phyloP scores from a whole-genome alignment of 2,888 invertebrate species.

The Idaea straminata region DNA sequence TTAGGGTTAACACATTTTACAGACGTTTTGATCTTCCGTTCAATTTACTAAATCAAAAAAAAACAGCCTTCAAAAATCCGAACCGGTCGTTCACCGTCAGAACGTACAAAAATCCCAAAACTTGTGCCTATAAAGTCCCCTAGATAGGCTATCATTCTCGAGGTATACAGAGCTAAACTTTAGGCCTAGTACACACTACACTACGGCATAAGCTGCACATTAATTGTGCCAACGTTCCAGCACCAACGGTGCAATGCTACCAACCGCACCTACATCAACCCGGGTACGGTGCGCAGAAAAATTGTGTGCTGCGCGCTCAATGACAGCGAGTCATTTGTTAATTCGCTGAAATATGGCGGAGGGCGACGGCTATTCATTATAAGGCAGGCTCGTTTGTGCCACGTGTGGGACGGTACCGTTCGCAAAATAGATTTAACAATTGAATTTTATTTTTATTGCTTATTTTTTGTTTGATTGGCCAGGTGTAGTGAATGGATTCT shows the following conservation, averaged over 20 bases:
- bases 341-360: constrained; percentile 77
- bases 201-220: constrained; percentile 49
- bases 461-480: background rate
- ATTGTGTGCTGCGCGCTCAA: constrained; percentile 67
- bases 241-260: constrained; percentile 38
- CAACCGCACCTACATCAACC: constrained; percentile 75
- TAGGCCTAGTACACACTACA: constrained; percentile 18
- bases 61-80: background rate
- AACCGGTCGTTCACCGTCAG: background rate
- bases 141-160: background rate
- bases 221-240: constrained; percentile 43
- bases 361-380: constrained; percentile 77
- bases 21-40: too few relatives aligned
- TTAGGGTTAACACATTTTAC: too few relatives aligned
- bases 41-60: too few relatives aligned
- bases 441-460: constrained; percentile 11
- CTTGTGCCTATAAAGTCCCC: background rate
- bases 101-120: background rate
- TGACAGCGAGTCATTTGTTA: constrained; percentile 78
- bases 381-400: constrained; percentile 74
- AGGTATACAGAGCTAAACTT: background rate
- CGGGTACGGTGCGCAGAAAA: constrained; percentile 76
- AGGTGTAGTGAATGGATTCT: constrained; percentile 5
- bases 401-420: constrained; percentile 64
- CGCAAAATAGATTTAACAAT: constrained; percentile 32